Base-by-base conservation (phyloP, 1,140 invertebrate species). In the Telenomus remus region DNA sequence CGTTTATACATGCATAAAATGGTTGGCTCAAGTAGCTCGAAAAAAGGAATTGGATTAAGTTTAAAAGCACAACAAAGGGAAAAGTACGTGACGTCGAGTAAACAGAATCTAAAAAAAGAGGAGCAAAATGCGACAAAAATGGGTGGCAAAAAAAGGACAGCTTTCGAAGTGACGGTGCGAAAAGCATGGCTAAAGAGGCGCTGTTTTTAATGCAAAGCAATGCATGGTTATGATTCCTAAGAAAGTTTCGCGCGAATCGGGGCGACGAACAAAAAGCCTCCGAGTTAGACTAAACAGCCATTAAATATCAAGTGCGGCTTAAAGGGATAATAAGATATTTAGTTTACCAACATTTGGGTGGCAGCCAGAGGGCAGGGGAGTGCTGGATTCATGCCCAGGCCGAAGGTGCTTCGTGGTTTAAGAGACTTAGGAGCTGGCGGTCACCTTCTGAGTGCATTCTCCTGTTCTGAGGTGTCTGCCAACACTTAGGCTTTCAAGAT, bases 391-490 rank as follows among this genome's bases (percentile, higher is more conserved):
- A 56, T 70, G 59, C 72, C 60, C 47, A 71, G 70, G 74, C 74
- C 57, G 70, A 76, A 71, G 74, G 72, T 55, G 79, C 70, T 71
- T 78, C 80, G 80, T 80, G 85, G 84, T 87, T 81, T 87, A 86
- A 82, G 84, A 85, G 84, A 86, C 86, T 87, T 86, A 87, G 84
- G 81, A 85, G 80, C 80, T 83, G 79, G 86, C 80, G 85, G 85
- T 87, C 84, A 87, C 84, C 83, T 84, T 84, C 81, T 86, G 84
- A 88, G 86, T 88, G 86, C 86, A 88, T 88, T 88, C 85, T 84
- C 84, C 84, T 88, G 86, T 88, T 86, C 81, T 76, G 69, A 76
- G 80, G 79, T 82, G 83, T 84, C 82, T 86, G 79, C 78, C 77
- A 80, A 84, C 84, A 85, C 84, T 86, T 85, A 83, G 82, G 84